These are phyloP conservation scores for Cebidichthys violaceus DNA, from an alignment of 2,113 vertebrate species.

Conservation along the genomic window DNA sequence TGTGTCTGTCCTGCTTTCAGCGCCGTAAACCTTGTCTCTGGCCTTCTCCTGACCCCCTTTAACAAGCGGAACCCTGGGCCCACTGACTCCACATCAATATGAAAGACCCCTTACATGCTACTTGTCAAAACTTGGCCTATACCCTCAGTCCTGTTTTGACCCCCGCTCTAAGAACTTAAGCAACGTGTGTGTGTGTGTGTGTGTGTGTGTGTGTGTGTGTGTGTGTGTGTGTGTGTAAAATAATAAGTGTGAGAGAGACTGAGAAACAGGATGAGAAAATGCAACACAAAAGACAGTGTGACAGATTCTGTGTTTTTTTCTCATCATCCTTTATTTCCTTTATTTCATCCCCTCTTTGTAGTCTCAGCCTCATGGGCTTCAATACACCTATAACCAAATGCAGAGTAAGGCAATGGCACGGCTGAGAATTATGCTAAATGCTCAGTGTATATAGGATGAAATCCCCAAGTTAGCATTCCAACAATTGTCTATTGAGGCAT, in stretches of 20 bases:
- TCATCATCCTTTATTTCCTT: not conserved
- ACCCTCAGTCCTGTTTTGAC: slow-evolving; percentile 38
- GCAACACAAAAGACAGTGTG: not conserved
- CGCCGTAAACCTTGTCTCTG: slow-evolving; percentile 54
- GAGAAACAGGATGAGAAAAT: slow-evolving; percentile 10
- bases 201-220: not conserved
- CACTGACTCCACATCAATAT: slow-evolving; percentile 55
- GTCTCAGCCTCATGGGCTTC: slow-evolving; percentile 5
- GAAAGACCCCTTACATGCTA: slow-evolving; percentile 54
- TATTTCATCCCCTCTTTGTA: slow-evolving; percentile 17
- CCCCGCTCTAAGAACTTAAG: slow-evolving; percentile 22
- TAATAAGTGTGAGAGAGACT: not conserved
- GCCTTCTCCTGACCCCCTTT: slow-evolving; percentile 61
- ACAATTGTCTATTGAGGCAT: slow-evolving; percentile 37
- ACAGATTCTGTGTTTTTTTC: not conserved
- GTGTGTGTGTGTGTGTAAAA: slow-evolving; percentile 11
- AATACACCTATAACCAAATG: slow-evolving; percentile 22
- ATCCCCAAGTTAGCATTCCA: slow-evolving; percentile 40
- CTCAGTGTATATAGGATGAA: slow-evolving; percentile 29
- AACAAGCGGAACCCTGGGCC: slow-evolving; percentile 51
- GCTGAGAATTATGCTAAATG: slow-evolving; percentile 52
- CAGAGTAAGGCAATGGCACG: not conserved
- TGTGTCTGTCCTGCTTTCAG: slow-evolving; percentile 52
- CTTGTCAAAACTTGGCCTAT: slow-evolving; percentile 63
- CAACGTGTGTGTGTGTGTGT: not conserved